phyloP scores from a whole-genome alignment of 2,113 vertebrate genomes.

The Poeciliopsis retropinna region DNA sequence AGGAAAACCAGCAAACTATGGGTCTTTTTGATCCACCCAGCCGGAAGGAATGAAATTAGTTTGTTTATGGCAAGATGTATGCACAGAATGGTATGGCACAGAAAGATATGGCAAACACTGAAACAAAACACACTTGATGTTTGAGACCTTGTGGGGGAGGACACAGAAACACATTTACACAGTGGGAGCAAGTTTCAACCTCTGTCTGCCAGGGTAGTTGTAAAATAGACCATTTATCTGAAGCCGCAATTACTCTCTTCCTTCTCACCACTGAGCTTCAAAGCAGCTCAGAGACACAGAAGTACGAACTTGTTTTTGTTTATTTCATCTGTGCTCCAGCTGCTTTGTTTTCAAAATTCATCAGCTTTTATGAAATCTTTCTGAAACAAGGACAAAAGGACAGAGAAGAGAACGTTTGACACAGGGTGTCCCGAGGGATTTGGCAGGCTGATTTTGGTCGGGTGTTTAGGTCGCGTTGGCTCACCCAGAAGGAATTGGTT shows the following conservation, averaged over 20 bases:
- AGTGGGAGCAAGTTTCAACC: slow-evolving; percentile 51
- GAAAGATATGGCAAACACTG: slow-evolving; percentile 63
- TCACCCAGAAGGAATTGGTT: slow-evolving; percentile 58
- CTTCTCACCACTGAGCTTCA: slow-evolving; percentile 6
- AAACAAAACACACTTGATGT: slow-evolving; percentile 54
- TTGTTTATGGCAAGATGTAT: slow-evolving; percentile 51
- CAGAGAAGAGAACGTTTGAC: slow-evolving; percentile 32
- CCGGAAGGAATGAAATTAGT: slow-evolving; percentile 70
- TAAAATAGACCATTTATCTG: slow-evolving; percentile 18
- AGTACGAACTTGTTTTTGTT: slow-evolving; percentile 18
- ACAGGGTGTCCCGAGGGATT: slow-evolving; percentile 47
- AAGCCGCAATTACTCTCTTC: slow-evolving; percentile 13
- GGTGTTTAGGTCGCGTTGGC: slow-evolving; percentile 32
- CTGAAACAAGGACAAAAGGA: slow-evolving; percentile 63
- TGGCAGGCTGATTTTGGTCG: slow-evolving; percentile 41
- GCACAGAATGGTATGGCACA: slow-evolving; percentile 54
- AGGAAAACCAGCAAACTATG: slow-evolving; percentile 40
- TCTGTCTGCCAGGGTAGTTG: slow-evolving; percentile 31
- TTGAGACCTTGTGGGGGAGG: slow-evolving; percentile 50
- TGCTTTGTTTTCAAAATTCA: slow-evolving; percentile 34
- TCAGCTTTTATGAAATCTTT: slow-evolving; percentile 42
- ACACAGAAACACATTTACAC: slow-evolving; percentile 32
- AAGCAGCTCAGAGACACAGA: slow-evolving; percentile 26
- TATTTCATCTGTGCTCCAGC: slow-evolving; percentile 14
- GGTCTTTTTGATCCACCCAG: slow-evolving; percentile 67